Conservation (phyloP, 1,140 invertebrate species). For the Akabosia matsudoensis region DNA sequence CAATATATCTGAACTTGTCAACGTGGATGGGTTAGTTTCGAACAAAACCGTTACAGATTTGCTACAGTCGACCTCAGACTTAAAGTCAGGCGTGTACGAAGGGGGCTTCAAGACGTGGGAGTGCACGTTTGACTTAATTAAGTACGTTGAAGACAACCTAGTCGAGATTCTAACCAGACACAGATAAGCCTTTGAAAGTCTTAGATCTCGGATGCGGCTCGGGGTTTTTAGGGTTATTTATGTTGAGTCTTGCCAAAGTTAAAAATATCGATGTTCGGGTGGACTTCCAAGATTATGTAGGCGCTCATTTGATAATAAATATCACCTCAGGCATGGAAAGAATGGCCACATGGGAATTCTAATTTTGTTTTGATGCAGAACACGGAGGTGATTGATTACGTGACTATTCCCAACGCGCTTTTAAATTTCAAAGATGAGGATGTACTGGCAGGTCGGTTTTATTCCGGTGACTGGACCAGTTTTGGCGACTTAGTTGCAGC, state of each 20-base stretch:
- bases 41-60: conserved; percentile 27
- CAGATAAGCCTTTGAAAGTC: conserved; percentile 56
- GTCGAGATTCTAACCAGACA: conserved; percentile 51
- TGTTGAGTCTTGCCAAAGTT: conserved; percentile 58
- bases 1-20: background rate
- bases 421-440: conserved; percentile 62
- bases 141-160: conserved; percentile 57
- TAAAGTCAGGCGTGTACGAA: conserved; percentile 50
- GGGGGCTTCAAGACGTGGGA: conserved; percentile 85
- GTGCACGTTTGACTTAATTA: conserved; percentile 71
- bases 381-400: conserved; percentile 65
- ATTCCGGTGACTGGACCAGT: conserved; percentile 74
- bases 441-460: conserved; percentile 62
- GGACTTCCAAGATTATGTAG: conserved; percentile 88
- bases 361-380: conserved; percentile 61
- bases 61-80: conserved; percentile 46
- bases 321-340: no score
- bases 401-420: conserved; percentile 75
- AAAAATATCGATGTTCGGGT: conserved; percentile 56
- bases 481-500: conserved; percentile 56
- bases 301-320: conserved; percentile 45
- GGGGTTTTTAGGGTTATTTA: conserved; percentile 73
- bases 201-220: conserved; percentile 83
- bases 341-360: no score
- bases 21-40: background rate